These are phyloP conservation scores for Periophthalmus magnuspinnatus DNA, from an alignment of 2,797 vertebrate species.

Conservation along the genomic window DNA sequence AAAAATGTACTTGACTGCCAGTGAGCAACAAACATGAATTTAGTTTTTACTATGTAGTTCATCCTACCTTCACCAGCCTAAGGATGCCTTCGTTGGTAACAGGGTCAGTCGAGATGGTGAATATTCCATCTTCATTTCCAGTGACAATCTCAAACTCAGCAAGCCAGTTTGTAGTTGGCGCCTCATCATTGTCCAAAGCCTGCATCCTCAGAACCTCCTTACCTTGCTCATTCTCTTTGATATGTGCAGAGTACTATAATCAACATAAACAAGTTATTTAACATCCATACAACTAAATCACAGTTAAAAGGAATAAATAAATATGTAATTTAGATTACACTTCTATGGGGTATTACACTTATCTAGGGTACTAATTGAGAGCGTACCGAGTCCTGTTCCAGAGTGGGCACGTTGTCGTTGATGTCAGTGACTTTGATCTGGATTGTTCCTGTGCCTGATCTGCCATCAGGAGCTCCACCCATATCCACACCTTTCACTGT, in stretches of 20 bases:
- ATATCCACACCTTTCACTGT: slow-evolving; percentile 77
- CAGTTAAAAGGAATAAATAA: no score
- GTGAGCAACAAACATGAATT: no score
- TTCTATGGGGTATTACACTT: no score
- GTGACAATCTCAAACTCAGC: slow-evolving; percentile 81
- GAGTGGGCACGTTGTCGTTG: slow-evolving; percentile 81
- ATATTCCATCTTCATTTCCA: slow-evolving; percentile 89
- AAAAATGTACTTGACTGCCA: no score
- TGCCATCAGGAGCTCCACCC: slow-evolving; percentile 57
- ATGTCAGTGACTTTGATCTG: slow-evolving; percentile 80
- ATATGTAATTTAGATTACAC: no score
- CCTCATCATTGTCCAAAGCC: slow-evolving; percentile 80
- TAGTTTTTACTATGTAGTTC: no score
- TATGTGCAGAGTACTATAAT: slow-evolving; percentile 79
- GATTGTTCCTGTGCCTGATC: slow-evolving; percentile 63
- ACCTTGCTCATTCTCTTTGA: slow-evolving; percentile 84
- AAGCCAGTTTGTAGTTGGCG: slow-evolving; percentile 82
- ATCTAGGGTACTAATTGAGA: not conserved
- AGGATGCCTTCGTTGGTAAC: slow-evolving; percentile 88
- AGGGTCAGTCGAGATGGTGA: slow-evolving; percentile 85
- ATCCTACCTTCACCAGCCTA: slow-evolving; percentile 86
- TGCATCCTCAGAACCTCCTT: slow-evolving; percentile 87
- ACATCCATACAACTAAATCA: not conserved
- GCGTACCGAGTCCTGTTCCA: slow-evolving; percentile 73
- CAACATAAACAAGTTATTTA: slow-evolving; percentile 25